Conservation (phyloP, 2,797 vertebrate genomes). For the Hafferia zeledoni region DNA sequence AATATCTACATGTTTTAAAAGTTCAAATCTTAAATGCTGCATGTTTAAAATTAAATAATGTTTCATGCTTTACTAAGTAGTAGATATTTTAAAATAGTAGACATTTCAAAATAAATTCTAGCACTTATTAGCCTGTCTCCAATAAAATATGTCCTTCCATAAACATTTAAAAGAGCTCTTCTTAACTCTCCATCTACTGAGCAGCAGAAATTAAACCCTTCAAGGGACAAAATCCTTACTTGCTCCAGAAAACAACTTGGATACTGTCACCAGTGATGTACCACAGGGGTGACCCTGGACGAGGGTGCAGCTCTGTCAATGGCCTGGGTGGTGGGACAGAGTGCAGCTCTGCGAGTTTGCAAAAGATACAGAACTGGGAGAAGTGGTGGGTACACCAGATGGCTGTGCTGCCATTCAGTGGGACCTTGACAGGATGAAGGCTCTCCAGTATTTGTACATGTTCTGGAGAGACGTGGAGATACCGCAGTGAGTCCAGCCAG, state of each 20-base stretch:
- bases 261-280: background rate
- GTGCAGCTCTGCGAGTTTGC: background rate
- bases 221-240: background rate
- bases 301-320: background rate
- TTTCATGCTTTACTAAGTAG: background rate
- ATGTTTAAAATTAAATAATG: background rate
- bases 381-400: background rate
- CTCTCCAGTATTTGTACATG: background rate
- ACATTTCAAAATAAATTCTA: background rate
- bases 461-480: background rate
- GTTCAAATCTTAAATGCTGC: background rate
- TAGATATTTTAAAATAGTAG: background rate
- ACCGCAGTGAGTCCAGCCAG: background rate
- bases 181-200: background rate
- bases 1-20: background rate
- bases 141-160: background rate
- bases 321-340: background rate
- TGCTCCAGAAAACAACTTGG: background rate
- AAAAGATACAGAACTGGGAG: background rate
- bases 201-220: background rate
- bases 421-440: background rate
- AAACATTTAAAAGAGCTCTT: background rate
- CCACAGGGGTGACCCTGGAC: background rate
- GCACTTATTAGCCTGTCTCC: background rate
- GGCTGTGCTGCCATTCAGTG: background rate